These are phyloP conservation scores for Diphyllodes magnificus DNA, from an alignment of 2,113 vertebrate species.

Conservation along the genomic window DNA sequence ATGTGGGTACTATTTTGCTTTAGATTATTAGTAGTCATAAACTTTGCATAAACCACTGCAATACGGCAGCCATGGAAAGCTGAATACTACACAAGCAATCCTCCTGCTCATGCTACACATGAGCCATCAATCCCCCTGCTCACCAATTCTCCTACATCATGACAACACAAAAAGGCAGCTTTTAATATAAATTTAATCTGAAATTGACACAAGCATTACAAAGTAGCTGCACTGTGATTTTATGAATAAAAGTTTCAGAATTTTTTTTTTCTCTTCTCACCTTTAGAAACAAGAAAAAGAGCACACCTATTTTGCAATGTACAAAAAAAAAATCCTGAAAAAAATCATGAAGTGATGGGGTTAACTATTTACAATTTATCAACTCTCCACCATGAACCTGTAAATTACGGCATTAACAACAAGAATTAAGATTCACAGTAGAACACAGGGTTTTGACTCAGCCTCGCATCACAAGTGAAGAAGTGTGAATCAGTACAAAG, in stretches of 20 bases:
- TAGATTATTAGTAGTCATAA: not conserved
- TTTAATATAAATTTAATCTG: not conserved
- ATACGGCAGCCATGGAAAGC: not conserved
- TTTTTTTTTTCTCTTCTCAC: not conserved
- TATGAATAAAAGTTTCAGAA: not conserved
- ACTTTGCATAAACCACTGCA: not conserved
- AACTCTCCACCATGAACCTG: fast-evolving
- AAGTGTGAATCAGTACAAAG: not conserved
- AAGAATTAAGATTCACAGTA: not conserved
- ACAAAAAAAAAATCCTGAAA: not conserved
- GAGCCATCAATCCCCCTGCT: not conserved
- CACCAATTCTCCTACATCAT: not conserved
- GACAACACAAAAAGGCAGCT: not conserved
- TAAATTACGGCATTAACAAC: not conserved
- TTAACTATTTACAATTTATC: not conserved
- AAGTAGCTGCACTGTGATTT: not conserved
- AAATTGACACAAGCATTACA: not conserved
- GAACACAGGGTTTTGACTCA: not conserved
- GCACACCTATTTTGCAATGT: fast-evolving
- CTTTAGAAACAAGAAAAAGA: not conserved
- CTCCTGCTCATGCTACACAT: not conserved
- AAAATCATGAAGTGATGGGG: not conserved
- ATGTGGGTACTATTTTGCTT: not conserved
- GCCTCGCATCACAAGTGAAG: not conserved
- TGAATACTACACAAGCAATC: not conserved